These are phyloP conservation scores for Ispidina picta DNA, from an alignment of 2,797 vertebrate genomes.

Conservation along the genomic window DNA sequence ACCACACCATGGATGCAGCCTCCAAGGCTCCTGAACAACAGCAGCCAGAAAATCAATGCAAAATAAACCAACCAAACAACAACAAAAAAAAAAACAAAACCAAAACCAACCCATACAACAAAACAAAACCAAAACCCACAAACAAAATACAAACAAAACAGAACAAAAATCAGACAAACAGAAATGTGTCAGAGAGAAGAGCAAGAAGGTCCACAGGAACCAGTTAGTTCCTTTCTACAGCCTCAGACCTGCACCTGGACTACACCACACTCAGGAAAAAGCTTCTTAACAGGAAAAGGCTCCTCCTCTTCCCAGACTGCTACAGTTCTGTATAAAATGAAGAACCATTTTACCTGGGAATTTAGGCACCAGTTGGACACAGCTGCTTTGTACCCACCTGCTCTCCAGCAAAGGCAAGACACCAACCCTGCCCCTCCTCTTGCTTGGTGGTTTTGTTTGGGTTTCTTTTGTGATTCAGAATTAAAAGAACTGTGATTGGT, in stretches of 20 bases:
- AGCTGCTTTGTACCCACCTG: neutral
- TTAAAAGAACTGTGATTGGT: neutral
- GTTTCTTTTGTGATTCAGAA: neutral
- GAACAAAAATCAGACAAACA: neutral
- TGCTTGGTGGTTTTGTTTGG: neutral
- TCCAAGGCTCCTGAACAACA: neutral
- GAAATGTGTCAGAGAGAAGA: neutral
- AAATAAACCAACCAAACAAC: too few relatives aligned
- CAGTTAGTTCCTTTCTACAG: neutral
- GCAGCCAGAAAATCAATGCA: neutral
- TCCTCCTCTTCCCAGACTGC: neutral
- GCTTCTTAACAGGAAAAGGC: neutral
- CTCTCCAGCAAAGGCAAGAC: neutral
- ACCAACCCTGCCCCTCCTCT: neutral
- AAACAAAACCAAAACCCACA: too few relatives aligned
- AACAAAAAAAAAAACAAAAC: too few relatives aligned
- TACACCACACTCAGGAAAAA: neutral
- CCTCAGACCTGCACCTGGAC: neutral
- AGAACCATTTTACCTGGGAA: neutral
- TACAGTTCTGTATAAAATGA: neutral
- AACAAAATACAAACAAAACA: too few relatives aligned
- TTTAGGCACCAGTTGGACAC: neutral
- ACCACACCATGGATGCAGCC: rapidly evolving
- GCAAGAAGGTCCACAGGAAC: neutral
- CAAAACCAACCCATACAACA: too few relatives aligned